phyloP scores from a whole-genome alignment of 1,140 invertebrate species.

The Cherax quadricarinatus region DNA sequence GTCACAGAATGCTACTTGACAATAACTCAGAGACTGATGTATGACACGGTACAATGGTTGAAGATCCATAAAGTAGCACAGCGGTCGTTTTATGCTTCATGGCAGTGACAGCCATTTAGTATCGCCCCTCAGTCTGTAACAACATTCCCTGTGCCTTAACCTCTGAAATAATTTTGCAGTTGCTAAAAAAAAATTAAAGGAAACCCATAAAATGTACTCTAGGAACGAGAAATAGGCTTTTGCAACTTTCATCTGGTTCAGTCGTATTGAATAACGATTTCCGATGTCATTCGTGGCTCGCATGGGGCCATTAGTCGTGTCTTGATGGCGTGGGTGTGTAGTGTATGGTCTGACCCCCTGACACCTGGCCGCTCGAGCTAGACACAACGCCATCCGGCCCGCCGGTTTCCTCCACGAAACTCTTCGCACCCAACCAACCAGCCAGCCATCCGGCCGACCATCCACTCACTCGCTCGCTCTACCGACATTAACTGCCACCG shows the following conservation, averaged over 20 bases:
- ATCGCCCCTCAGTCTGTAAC: too few species aligned
- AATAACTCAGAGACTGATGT: too few species aligned
- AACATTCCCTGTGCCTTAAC: too few species aligned
- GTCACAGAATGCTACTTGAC: too few species aligned
- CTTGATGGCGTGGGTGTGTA: not conserved
- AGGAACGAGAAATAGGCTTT: not conserved
- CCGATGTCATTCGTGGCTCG: not conserved
- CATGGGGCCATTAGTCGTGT: not conserved
- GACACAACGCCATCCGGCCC: not conserved
- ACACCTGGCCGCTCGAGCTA: not conserved
- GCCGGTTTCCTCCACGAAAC: too few species aligned
- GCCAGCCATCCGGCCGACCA: not conserved
- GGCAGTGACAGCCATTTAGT: too few species aligned
- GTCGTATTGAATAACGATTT: constrained; percentile 1
- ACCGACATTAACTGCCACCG: too few species aligned
- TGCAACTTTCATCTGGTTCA: not conserved
- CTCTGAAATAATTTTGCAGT: not conserved
- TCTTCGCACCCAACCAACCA: too few species aligned
- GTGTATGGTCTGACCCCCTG: not conserved
- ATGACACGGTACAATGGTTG: too few species aligned
- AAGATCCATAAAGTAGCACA: too few species aligned
- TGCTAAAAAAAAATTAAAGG: not conserved
- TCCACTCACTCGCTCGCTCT: not conserved
- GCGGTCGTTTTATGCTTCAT: too few species aligned
- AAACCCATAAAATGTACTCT: not conserved